Percentiles rank a stretch among this genome's conserved stretches.
Conservation (phyloP, 2,113 vertebrate species). For the Dunckerocampus dactyliophorus region DNA sequence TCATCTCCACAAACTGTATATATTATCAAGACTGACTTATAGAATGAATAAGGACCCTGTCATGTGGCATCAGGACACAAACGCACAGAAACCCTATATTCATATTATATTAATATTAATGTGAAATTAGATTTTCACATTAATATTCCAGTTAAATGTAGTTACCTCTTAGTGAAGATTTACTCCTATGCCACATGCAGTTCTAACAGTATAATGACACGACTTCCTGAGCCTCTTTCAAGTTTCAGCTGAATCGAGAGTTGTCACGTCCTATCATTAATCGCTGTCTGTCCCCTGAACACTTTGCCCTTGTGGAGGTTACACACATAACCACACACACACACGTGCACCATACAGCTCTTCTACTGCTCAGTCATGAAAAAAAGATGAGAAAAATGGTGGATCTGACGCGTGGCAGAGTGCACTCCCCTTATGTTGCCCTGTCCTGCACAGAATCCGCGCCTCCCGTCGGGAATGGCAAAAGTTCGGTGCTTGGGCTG, state of each 20-base stretch:
- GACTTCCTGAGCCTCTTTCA: slow-evolving; percentile 14
- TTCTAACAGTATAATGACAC: slow-evolving; percentile 18
- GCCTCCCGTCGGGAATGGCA: slow-evolving; percentile 15
- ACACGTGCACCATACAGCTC: not conserved
- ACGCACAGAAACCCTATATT: too few relatives aligned
- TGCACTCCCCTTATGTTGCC: slow-evolving; percentile 3
- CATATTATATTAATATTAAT: too few relatives aligned
- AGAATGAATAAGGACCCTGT: too few relatives aligned
- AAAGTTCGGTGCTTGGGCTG: slow-evolving; percentile 18
- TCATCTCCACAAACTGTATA: too few relatives aligned
- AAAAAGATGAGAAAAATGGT: slow-evolving; percentile 50
- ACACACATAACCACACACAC: not conserved
- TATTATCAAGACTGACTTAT: too few relatives aligned
- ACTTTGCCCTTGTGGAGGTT: slow-evolving; percentile 48
- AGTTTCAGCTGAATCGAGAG: slow-evolving; percentile 15
- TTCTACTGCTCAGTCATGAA: slow-evolving; percentile 31
- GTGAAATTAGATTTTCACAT: too few relatives aligned
- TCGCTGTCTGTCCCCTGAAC: slow-evolving; percentile 47
- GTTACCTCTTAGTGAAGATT: not conserved
- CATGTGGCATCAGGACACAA: too few relatives aligned
- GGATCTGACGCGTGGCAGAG: slow-evolving; percentile 35
- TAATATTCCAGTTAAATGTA: not conserved
- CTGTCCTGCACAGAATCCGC: slow-evolving; percentile 26
- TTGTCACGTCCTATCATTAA: slow-evolving; percentile 58
- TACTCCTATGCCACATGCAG: not conserved